Evolutionary conservation across 2,888 invertebrate genomes (phyloP).

Genomic region (Omphaloscelis lunosa): DNA sequence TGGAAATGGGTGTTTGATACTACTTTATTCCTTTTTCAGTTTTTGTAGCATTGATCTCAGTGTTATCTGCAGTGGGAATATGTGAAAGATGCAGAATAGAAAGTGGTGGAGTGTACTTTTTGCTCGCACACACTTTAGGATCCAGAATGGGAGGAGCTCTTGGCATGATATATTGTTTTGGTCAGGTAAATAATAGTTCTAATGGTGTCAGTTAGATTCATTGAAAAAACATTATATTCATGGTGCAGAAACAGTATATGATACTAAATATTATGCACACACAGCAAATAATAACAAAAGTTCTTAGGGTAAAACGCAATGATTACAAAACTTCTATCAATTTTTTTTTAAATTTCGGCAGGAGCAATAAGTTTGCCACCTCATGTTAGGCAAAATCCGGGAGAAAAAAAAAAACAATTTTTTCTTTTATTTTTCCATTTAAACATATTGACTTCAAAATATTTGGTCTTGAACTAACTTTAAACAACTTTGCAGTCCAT

Average conservation of each 20-base stretch:
- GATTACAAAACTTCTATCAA: neutral
- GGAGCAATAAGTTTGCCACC: too few relatives aligned
- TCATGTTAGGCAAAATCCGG: too few relatives aligned
- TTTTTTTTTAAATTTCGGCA: neutral
- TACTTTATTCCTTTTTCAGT: conserved; percentile 89
- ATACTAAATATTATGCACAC: neutral
- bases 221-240: neutral
- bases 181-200: conserved; percentile 92
- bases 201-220: neutral
- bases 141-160: conserved; percentile 98
- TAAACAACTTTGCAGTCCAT: too few relatives aligned
- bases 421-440: too few relatives aligned
- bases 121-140: conserved; percentile 98
- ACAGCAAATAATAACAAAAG: neutral
- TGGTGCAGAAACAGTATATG: neutral
- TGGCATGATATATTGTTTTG: conserved; percentile 98
- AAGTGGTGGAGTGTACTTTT: conserved; percentile 99
- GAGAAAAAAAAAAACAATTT: too few relatives aligned
- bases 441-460: too few relatives aligned
- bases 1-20: neutral
- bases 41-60: conserved; percentile 97
- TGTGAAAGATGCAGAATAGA: conserved; percentile 98
- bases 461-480: too few relatives aligned
- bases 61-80: conserved; percentile 98
- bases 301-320: neutral